Conservation (phyloP, 2,113 vertebrate genomes). For the Pao palembangensis region DNA sequence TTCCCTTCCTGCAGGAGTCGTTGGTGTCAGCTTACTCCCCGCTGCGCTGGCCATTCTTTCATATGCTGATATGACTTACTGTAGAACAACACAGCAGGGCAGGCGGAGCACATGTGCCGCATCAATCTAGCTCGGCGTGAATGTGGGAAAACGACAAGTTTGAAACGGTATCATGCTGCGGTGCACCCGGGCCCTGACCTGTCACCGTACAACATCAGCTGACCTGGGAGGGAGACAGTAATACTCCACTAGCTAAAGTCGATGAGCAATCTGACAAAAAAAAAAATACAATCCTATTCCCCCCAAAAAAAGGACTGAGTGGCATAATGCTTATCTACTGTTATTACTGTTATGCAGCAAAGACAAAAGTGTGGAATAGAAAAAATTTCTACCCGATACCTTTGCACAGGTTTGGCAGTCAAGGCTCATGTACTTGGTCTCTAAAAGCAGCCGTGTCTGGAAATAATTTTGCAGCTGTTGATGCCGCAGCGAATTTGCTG, state of each 20-base stretch:
- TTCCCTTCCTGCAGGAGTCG: slow-evolving; percentile 45
- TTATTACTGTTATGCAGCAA: too few relatives aligned
- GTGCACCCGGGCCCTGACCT: slow-evolving; percentile 57
- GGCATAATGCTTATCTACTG: too few relatives aligned
- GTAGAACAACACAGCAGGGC: slow-evolving; percentile 56
- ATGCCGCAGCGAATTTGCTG: background rate
- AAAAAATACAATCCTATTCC: too few relatives aligned
- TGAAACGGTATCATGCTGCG: slow-evolving; percentile 66
- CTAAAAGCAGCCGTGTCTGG: background rate
- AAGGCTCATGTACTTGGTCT: background rate
- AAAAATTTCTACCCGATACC: background rate
- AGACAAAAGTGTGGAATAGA: background rate
- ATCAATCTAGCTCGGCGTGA: slow-evolving; percentile 63
- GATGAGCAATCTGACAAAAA: too few relatives aligned
- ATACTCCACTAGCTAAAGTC: too few relatives aligned
- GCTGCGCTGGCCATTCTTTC: slow-evolving; percentile 48
- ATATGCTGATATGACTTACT: slow-evolving; percentile 65
- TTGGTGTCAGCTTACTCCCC: slow-evolving; percentile 51
- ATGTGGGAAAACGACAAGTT: slow-evolving; percentile 60
- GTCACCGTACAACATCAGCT: slow-evolving; percentile 38
- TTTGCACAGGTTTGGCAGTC: background rate
- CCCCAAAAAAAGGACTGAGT: too few relatives aligned
- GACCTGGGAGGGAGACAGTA: too few relatives aligned
- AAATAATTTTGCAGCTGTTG: slow-evolving; percentile 1
- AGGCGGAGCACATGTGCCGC: slow-evolving; percentile 63